Evolutionary conservation across 2,888 invertebrate genomes (phyloP).

Genomic region (Folsomia manolachei): DNA sequence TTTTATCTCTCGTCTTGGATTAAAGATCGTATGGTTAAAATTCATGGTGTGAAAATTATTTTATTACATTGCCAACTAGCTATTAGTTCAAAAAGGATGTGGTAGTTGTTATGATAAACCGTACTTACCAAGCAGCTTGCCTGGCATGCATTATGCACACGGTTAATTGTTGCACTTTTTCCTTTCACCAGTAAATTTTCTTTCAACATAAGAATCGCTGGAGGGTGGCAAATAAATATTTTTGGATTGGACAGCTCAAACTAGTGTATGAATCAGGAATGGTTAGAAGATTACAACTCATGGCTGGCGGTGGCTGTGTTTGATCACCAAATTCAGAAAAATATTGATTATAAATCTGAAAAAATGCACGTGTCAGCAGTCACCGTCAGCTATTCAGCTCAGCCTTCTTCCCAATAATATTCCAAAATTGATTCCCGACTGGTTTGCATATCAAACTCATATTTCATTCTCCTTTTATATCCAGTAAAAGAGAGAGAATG

Average conservation of each 20-base stretch:
- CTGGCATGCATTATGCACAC: background rate
- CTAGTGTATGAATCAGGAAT: background rate
- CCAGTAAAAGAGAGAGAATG: background rate
- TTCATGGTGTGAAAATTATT: constrained; percentile 19
- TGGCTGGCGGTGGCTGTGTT: background rate
- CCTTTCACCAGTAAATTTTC: background rate
- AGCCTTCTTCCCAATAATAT: background rate
- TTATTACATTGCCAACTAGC: background rate
- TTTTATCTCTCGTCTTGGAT: too few species aligned
- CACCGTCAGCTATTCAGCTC: background rate
- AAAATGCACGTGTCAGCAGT: constrained; percentile 1
- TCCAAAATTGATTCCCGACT: background rate
- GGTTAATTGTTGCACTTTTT: background rate
- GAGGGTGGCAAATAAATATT: background rate
- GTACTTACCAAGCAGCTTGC: too few species aligned
- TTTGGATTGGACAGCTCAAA: background rate
- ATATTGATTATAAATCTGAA: constrained; percentile 3
- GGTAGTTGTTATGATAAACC: background rate
- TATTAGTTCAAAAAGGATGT: background rate
- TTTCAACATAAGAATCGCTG: background rate
- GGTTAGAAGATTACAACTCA: too few species aligned
- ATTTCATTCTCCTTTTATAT: background rate
- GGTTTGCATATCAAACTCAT: background rate
- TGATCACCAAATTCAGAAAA: background rate
- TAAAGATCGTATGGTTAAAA: constrained; percentile 16